Conservation (phyloP, 2,113 vertebrate genomes). For the Colius striatus region DNA sequence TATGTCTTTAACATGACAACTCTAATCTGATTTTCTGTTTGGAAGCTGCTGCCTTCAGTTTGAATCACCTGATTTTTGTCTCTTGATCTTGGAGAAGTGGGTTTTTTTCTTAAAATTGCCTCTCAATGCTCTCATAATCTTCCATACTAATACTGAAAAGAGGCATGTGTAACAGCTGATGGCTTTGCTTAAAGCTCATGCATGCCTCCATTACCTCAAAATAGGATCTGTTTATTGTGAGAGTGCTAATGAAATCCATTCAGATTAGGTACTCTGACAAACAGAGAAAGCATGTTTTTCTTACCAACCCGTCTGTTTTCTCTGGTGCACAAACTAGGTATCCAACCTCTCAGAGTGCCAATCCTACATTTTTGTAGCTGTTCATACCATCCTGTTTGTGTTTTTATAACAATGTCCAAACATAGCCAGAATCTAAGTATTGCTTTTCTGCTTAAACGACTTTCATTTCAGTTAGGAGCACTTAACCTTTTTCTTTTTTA, state of each 20-base stretch:
- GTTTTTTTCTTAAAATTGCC: background rate
- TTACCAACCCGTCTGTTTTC: background rate
- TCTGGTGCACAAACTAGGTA: background rate
- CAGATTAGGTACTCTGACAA: background rate
- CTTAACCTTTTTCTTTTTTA: background rate
- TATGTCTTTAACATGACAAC: background rate
- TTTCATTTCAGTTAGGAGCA: background rate
- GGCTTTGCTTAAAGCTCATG: background rate
- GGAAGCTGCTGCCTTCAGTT: background rate
- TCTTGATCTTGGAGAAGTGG: background rate
- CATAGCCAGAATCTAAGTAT: background rate
- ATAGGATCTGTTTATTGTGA: background rate
- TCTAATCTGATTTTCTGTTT: background rate
- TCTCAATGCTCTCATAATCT: background rate
- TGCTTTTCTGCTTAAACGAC: background rate
- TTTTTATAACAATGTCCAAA: too few relatives aligned
- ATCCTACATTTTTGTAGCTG: background rate
- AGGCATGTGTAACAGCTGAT: background rate
- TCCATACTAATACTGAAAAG: background rate
- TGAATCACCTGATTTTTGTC: background rate
- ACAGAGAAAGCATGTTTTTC: background rate
- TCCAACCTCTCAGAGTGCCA: background rate
- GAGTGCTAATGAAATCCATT: background rate
- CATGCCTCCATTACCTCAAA: background rate
- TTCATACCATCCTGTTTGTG: background rate